Evolutionary conservation across 2,888 invertebrate species (phyloP).

Genomic region (Opisthograptis luteolata): DNA sequence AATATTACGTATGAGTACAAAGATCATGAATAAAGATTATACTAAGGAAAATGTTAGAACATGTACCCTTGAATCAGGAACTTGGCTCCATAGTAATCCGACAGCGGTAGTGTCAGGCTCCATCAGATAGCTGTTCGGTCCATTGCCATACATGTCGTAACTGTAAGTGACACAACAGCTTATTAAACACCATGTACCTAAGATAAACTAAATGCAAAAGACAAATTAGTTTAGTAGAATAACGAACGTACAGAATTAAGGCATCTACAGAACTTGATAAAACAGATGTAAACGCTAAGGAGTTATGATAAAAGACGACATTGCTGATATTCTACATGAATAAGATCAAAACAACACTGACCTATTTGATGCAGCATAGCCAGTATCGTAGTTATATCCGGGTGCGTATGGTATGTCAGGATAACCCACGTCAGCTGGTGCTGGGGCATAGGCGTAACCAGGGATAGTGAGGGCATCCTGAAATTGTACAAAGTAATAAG

Average conservation of each 20-base stretch:
- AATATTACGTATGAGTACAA: too few species aligned
- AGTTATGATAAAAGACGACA: too few species aligned
- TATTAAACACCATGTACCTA: too few species aligned
- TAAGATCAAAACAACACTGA: constrained; percentile 36
- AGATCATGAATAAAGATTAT: too few species aligned
- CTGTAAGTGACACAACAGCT: constrained; percentile 60
- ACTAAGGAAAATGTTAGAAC: not conserved
- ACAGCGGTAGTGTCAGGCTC: constrained; percentile 69
- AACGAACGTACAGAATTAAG: not conserved
- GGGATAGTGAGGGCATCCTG: constrained; percentile 63
- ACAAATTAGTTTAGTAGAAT: too few species aligned
- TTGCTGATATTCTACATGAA: not conserved
- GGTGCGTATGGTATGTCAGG: constrained; percentile 77
- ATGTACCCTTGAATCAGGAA: constrained; percentile 72
- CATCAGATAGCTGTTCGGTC: constrained; percentile 51
- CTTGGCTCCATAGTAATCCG: constrained; percentile 72
- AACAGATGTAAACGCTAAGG: not conserved
- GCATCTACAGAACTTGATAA: too few species aligned
- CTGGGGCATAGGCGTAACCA: constrained; percentile 57
- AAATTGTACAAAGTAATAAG: constrained; percentile 28
- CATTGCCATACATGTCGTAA: constrained; percentile 64
- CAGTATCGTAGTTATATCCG: constrained; percentile 64
- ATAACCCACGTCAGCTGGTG: constrained; percentile 63
- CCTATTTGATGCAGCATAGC: constrained; percentile 58
- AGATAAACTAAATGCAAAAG: too few species aligned